Percentiles rank a stretch among this genome's conserved stretches.
Evolutionary conservation across 2,797 vertebrate genomes (phyloP).

Genomic region (Urocyon cinereoargenteus): DNA sequence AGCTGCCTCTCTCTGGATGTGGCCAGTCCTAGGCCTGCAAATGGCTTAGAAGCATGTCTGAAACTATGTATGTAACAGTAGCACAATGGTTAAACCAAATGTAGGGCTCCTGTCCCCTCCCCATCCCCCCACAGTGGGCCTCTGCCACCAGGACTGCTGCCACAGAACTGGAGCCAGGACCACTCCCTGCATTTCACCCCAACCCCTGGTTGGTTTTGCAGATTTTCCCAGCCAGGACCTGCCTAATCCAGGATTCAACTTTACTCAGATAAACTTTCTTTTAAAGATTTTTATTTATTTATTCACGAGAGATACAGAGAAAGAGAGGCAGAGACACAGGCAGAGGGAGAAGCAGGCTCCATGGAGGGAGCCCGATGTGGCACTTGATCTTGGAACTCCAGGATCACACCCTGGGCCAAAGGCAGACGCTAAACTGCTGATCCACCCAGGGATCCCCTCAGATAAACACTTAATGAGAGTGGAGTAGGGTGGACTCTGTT

Average conservation of each 20-base stretch:
- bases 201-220: background rate
- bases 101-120: background rate
- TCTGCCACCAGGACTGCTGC: background rate
- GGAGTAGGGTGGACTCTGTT: background rate
- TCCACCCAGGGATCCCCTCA: background rate
- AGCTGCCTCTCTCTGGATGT: background rate
- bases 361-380: too few relatives aligned
- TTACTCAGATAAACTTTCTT: conserved; percentile 35
- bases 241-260: background rate
- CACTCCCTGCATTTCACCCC: background rate
- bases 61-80: background rate
- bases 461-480: conserved; percentile 33
- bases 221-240: background rate
- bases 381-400: too few relatives aligned
- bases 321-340: too few relatives aligned
- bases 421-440: too few relatives aligned
- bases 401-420: too few relatives aligned
- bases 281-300: too few relatives aligned
- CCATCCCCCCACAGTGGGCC: background rate
- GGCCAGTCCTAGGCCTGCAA: background rate
- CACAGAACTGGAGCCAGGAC: background rate
- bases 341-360: too few relatives aligned
- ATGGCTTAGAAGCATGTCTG: background rate
- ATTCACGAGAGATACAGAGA: too few relatives aligned
- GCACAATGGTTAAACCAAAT: background rate